phyloP scores from a whole-genome alignment of 2,113 vertebrate genomes.

The Scartelaos histophorus region DNA sequence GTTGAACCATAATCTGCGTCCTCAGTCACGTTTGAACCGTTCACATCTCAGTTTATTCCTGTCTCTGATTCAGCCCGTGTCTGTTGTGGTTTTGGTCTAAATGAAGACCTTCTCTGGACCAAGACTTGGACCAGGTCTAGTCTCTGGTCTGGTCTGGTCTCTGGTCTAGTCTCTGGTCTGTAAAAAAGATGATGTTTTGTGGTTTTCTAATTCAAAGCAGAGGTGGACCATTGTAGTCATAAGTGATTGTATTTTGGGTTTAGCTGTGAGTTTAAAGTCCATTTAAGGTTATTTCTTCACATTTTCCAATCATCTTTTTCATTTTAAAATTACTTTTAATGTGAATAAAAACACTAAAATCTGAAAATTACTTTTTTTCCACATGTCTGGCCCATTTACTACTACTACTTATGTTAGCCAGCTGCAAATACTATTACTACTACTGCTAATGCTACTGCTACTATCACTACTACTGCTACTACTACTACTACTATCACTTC shows the following conservation, averaged over 20 bases:
- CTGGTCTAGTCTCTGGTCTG: conserved; percentile 7
- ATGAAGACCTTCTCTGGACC: conserved; percentile 60
- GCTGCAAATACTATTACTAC: too few species aligned
- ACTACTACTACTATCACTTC: neutral
- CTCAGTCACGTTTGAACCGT: conserved; percentile 18
- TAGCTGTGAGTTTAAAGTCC: neutral
- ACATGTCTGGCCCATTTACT: too few species aligned
- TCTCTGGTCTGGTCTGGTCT: conserved; percentile 6
- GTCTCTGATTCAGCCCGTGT: conserved; percentile 61
- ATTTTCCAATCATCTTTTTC: neutral
- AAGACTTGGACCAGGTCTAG: conserved; percentile 36
- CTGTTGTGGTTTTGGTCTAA: conserved; percentile 69
- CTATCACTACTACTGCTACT: too few species aligned
- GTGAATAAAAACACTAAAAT: too few species aligned
- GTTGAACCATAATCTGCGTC: neutral
- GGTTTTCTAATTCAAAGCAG: conserved; percentile 6
- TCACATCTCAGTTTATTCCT: conserved; percentile 47
- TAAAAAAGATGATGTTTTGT: conserved; percentile 17
- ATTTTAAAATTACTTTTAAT: neutral
- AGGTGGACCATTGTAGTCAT: neutral
- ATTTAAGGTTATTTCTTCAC: neutral
- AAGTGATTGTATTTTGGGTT: neutral
- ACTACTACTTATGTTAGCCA: too few species aligned
- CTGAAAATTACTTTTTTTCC: too few species aligned
- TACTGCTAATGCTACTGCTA: too few species aligned